Evolutionary conservation across 1,140 invertebrate genomes (phyloP).

Genomic region (Papilio machaon): DNA sequence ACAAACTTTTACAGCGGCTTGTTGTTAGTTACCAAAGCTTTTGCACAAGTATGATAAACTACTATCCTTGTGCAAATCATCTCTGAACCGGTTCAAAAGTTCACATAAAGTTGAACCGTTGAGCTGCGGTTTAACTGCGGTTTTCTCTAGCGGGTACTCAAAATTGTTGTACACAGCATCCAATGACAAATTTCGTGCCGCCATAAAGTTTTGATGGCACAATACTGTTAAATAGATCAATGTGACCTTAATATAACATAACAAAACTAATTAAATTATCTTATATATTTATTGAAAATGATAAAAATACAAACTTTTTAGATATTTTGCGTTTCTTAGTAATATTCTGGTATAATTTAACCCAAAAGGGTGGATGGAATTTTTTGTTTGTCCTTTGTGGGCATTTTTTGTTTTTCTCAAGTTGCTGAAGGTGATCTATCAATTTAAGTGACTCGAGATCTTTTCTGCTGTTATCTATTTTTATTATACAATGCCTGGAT

Average conservation of each 20-base stretch:
- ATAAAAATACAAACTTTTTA: neutral
- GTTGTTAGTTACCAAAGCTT: neutral
- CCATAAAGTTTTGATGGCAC: too few species aligned
- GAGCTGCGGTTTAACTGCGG: too few species aligned
- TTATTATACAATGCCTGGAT: neutral
- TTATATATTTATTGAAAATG: neutral
- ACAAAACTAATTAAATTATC: neutral
- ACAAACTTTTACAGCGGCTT: neutral
- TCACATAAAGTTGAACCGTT: too few species aligned
- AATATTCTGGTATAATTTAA: neutral
- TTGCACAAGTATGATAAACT: neutral
- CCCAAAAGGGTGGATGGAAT: neutral
- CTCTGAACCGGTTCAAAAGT: too few species aligned
- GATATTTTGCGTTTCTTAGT: neutral
- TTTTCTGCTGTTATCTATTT: neutral
- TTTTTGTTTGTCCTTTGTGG: neutral
- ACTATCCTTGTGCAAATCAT: too few species aligned
- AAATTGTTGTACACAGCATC: too few species aligned
- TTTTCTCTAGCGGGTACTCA: neutral
- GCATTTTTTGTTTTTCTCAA: neutral
- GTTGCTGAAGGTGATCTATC: neutral
- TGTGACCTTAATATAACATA: neutral
- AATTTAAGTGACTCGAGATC: neutral
- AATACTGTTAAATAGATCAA: too few species aligned
- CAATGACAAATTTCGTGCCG: too few species aligned